These are phyloP conservation scores for Danaus plexippus DNA, from an alignment of 1,140 invertebrate species.

Conservation along the genomic window DNA sequence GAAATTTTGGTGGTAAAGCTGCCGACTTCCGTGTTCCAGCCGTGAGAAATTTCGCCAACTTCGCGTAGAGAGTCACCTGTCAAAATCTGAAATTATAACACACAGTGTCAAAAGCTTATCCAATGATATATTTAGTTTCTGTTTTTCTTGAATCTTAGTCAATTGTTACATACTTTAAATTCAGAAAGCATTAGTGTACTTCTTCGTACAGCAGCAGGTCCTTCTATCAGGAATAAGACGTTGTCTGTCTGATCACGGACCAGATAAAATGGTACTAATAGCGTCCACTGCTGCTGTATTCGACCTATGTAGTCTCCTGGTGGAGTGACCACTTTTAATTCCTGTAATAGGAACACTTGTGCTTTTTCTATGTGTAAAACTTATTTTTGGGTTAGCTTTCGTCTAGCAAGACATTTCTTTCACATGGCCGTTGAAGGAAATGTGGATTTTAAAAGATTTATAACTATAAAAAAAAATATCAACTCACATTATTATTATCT, in stretches of 20 bases:
- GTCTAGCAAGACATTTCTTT: too few species aligned
- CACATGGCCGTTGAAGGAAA: too few species aligned
- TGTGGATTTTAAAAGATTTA: neutral
- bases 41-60: slow-evolving; percentile 72
- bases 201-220: slow-evolving; percentile 50
- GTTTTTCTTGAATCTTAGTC: too few species aligned
- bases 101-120: too few species aligned
- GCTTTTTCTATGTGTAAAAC: neutral
- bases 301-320: slow-evolving; percentile 73
- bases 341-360: slow-evolving; percentile 31
- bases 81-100: slow-evolving; percentile 40
- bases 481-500: too few species aligned
- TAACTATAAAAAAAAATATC: neutral
- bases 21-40: slow-evolving; percentile 71
- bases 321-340: slow-evolving; percentile 72
- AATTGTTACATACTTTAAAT: slow-evolving; percentile 42
- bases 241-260: slow-evolving; percentile 65
- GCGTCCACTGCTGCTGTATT: slow-evolving; percentile 70
- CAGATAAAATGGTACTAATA: slow-evolving; percentile 67
- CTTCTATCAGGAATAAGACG: slow-evolving; percentile 71
- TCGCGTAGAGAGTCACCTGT: slow-evolving; percentile 67
- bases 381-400: too few species aligned
- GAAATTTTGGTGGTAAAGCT: slow-evolving; percentile 69
- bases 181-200: slow-evolving; percentile 45
- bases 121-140: too few species aligned